Conservation (phyloP, 2,797 vertebrate species). For the Lacerta agilis region DNA sequence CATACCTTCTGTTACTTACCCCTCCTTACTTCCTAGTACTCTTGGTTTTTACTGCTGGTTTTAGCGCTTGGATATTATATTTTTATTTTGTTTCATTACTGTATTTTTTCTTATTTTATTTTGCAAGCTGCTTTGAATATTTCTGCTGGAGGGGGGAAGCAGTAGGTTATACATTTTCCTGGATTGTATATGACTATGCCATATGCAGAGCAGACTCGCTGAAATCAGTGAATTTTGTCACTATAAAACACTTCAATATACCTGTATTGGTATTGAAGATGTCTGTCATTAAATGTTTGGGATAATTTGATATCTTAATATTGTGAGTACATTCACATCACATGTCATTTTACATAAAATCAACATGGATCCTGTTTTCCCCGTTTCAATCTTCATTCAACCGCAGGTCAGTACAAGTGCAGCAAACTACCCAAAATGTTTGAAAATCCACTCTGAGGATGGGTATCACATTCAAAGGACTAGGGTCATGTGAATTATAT, state of each 20-base stretch:
- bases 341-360: neutral
- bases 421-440: neutral
- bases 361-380: neutral
- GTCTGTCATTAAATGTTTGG: neutral
- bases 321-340: neutral
- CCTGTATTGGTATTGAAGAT: neutral
- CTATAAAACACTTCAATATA: neutral
- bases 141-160: neutral
- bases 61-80: neutral
- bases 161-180: neutral
- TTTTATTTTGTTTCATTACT: neutral
- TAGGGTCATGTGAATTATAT: neutral
- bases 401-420: neutral
- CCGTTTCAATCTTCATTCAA: neutral
- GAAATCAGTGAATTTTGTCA: neutral
- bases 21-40: neutral
- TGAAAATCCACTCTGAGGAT: neutral
- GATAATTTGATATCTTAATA: neutral
- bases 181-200: neutral
- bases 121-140: neutral
- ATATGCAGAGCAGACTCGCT: neutral
- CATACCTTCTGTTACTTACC: neutral
- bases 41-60: neutral
- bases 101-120: neutral
- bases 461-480: neutral